Evolutionary conservation across 2,797 vertebrate genomes (phyloP), one percentile per base, ranked within the genome.

Genomic region (Gymnocypris eckloni): DNA sequence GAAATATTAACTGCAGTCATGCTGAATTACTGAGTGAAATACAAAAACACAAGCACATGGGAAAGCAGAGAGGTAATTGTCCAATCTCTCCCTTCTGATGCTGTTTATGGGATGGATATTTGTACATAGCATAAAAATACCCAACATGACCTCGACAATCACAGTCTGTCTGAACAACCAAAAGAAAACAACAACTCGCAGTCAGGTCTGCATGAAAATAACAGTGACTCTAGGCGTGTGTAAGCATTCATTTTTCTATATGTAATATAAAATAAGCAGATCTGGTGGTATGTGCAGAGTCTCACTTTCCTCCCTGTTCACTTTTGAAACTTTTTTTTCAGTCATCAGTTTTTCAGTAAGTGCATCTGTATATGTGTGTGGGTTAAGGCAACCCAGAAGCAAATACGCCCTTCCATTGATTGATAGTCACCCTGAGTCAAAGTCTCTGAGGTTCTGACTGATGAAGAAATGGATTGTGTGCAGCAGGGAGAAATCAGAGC

Each of bases 311-410:
- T 28, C 37, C 3, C 6, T 48, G 22, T 69, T 50, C 25, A 67
- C 43, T 15, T 66, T 76, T 77, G 22, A 37, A 75, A 52, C 48
- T 22, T 50, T 48, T 67, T 37, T 71, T 37, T 39, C 39, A 41
- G 50, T 56, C 61, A 69, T 56, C 10, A 45, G n/a, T 81, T 81
- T 80, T 71, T 85, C 52, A 79, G 15, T 54, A 43, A 18, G 66
- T 0, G 22, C 20, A 81, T 72, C 9, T 69, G 69, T 76, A 12
- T 61, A 16, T 73, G 66, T 73, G 50, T 70, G 80, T 54, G 33
- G 81, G n/a, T 41, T 25, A 8, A 71, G 37, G n/a, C 33, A 59
- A 10, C 7, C 33, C 61, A 81, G 67, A 52, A 43, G 81, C 67
- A 54, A 41, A 56, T 48, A 70, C 8, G 3, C 33, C 22, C 81